Evolutionary conservation across 2,888 invertebrate genomes (phyloP).

Genomic region (Bhutanitis thaidina): DNA sequence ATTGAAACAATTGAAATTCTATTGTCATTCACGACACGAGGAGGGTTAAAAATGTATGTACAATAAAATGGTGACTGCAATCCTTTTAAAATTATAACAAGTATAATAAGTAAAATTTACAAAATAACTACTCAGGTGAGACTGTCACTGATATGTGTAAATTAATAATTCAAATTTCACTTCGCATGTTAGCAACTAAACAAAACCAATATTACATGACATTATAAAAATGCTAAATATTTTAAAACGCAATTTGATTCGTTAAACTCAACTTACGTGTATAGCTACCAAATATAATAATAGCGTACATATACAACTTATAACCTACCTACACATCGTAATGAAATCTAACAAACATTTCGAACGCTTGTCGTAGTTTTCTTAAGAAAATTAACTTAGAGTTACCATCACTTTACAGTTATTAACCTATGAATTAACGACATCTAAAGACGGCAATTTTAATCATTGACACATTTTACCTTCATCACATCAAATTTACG

Average conservation of each 20-base stretch:
- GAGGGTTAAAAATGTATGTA: not conserved
- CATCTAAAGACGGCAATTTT: conserved; percentile 13
- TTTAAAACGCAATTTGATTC: not conserved
- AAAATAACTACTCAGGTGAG: not conserved
- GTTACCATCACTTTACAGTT: not conserved
- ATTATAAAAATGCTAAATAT: conserved; percentile 10
- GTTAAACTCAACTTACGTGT: not conserved
- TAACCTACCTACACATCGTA: not conserved
- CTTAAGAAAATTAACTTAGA: not conserved
- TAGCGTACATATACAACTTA: not conserved
- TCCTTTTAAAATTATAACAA: not conserved
- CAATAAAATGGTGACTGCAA: not conserved
- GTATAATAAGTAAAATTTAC: conserved; percentile 5
- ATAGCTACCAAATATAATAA: conserved; percentile 1
- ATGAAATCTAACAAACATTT: not conserved
- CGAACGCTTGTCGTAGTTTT: conserved; percentile 1
- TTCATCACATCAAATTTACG: conserved; percentile 2
- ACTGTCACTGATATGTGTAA: not conserved
- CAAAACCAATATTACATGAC: not conserved
- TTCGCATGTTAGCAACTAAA: not conserved
- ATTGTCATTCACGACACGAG: too few relatives aligned
- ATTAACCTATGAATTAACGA: not conserved
- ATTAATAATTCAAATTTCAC: conserved; percentile 1
- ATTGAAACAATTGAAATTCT: too few relatives aligned
- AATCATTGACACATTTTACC: conserved; percentile 5